phyloP scores from a whole-genome alignment of 2,113 vertebrate species.

The Corythornis madagascariensis region DNA sequence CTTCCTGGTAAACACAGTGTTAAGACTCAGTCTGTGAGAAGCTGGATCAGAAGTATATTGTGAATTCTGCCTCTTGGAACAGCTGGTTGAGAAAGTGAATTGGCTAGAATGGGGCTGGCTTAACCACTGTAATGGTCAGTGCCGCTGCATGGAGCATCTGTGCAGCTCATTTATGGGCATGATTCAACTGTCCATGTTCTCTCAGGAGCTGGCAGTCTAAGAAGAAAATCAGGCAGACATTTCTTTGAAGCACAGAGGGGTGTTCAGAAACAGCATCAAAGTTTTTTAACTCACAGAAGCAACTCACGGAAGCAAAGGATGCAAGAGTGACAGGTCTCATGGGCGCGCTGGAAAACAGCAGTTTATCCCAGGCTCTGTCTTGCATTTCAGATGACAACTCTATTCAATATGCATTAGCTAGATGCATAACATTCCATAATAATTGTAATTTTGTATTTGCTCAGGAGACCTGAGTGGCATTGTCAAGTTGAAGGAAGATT shows the following conservation, averaged over 20 bases:
- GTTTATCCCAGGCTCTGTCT: neutral
- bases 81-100: neutral
- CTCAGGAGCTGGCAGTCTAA: neutral
- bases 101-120: neutral
- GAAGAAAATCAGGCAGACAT: neutral
- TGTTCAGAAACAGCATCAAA: neutral
- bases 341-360: neutral
- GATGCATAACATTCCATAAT: slow-evolving; percentile 35
- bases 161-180: neutral
- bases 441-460: slow-evolving; percentile 26
- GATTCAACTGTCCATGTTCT: neutral
- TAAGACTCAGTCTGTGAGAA: neutral
- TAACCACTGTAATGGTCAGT: neutral
- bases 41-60: neutral
- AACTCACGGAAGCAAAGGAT: neutral
- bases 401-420: slow-evolving; percentile 19
- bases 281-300: neutral
- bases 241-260: neutral
- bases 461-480: slow-evolving; percentile 31
- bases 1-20: neutral
- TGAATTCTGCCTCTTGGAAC: neutral
- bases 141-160: neutral
- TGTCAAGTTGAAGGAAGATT: slow-evolving; percentile 30
- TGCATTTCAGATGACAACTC: neutral
- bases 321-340: neutral